Percentiles rank a stretch among this genome's conserved stretches.
phyloP scores from a whole-genome alignment of 2,888 invertebrate genomes.

The Brachyopa scutellaris region DNA sequence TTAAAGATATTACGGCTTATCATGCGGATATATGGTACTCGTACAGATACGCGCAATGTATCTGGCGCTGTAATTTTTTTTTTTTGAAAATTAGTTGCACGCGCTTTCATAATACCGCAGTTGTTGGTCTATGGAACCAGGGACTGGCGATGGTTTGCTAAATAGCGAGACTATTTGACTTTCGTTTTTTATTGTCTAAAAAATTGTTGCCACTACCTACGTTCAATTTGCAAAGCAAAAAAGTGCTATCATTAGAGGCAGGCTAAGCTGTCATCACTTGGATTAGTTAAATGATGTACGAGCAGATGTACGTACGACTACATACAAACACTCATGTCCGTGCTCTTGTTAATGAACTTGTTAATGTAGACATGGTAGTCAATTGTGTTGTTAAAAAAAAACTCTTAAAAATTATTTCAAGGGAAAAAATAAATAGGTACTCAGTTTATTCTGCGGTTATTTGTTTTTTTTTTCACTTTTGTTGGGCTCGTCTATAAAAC shows the following conservation, averaged over 20 bases:
- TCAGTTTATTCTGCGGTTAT: neutral
- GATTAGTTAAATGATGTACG: neutral
- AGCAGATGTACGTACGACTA: too few relatives aligned
- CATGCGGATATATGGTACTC: neutral
- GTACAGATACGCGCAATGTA: neutral
- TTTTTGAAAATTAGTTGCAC: conserved; percentile 45
- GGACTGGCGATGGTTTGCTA: neutral
- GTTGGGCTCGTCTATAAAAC: neutral
- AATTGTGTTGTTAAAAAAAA: neutral
- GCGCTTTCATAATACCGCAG: conserved; percentile 28
- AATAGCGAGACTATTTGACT: conserved; percentile 10
- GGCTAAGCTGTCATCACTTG: neutral
- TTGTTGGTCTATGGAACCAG: neutral
- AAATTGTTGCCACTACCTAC: conserved; percentile 14
- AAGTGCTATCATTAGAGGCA: conserved; percentile 7
- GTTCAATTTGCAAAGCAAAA: conserved; percentile 13
- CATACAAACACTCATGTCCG: neutral
- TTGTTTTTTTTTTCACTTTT: neutral
- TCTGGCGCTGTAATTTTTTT: neutral
- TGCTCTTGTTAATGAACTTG: conserved; percentile 22
- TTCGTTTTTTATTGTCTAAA: neutral
- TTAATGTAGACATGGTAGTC: conserved; percentile 14
- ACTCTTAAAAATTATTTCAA: neutral
- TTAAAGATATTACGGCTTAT: conserved; percentile 38
- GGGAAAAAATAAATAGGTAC: neutral